Evolutionary conservation across 2,797 vertebrate genomes (phyloP), one percentile per base, ranked within the genome.

Genomic region (Sebastiscus albofasciatus): DNA sequence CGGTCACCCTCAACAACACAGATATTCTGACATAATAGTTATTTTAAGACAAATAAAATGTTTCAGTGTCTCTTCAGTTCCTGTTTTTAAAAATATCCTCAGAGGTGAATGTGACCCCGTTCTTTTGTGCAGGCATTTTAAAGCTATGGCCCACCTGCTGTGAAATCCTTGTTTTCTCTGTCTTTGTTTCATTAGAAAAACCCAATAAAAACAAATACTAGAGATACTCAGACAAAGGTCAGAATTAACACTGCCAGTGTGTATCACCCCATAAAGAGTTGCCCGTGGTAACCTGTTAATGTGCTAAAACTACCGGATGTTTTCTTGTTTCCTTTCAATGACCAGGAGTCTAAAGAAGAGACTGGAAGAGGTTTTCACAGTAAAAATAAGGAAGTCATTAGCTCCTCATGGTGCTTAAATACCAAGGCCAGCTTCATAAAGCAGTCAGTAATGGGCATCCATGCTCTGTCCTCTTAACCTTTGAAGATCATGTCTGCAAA

Each of bases 381-480:
- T 89, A 78, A 90, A 94, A 93, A 92, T 89, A 87, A 92, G 93
- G 93, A 95, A 93, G 90, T 93, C 91, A 94, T 94, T 93, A 94
- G 88, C 74, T 80, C 77, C 90, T 87, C 83, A 82, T 86, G 77
- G 82, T 62, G 58, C 72, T 65, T 91, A 90, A 93, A 90, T 73
- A 90, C 87, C 81, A 86, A 83, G 77, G 76, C 34, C 60, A 72
- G 87, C 82, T 87, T 67, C 72, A 88, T 93, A 92, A 94, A 93
- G 77, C 79, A 82, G 69, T 78, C 67, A 59, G 86, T 91, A 92
- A 93, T 90, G 83, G 77, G 82, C 72, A 67, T 79, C 83, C 75
- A 71, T n/a, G 58, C 49, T 76, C 31, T 69, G 55, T 83, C 75
- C 68, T 81, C 49, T 81, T 54, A 92, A 91, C 85, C 84, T 92